A percentile compares a stretch with the other conserved stretches of the same genome.
Conservation (phyloP, 2,113 vertebrate species). For the Orycteropus afer region DNA sequence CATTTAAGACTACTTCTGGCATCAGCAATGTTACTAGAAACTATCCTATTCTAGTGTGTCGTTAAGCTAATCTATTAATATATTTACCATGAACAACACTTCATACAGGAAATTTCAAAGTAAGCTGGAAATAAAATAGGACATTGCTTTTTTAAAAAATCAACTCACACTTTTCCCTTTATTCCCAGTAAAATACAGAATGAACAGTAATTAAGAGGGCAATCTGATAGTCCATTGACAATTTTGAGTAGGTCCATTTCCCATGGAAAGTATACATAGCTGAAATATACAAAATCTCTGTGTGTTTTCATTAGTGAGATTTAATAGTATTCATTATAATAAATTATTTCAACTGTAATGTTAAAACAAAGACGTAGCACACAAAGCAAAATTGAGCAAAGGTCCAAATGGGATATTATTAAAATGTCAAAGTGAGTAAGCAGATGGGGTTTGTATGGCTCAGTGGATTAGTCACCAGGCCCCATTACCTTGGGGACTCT, state of each 20-base stretch:
- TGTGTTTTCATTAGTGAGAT: conserved; percentile 69
- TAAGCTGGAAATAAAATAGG: not conserved
- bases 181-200: not conserved
- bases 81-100: not conserved
- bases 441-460: conserved; percentile 76
- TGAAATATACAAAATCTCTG: conserved; percentile 23
- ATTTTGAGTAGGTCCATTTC: conserved; percentile 42
- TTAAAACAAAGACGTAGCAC: conserved; percentile 74
- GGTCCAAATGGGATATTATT: conserved; percentile 80
- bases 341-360: conserved; percentile 73
- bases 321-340: conserved; percentile 72
- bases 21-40: not conserved
- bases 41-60: not conserved
- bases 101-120: not conserved
- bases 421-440: conserved; percentile 79
- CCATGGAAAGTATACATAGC: not conserved
- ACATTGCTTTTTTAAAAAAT: not conserved
- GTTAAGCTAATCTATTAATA: not conserved
- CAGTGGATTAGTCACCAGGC: conserved; percentile 76
- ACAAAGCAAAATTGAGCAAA: conserved; percentile 76
- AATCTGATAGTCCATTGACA: conserved; percentile 29
- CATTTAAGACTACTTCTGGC: conserved; percentile 40
- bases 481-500: conserved; percentile 72
- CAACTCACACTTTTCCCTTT: not conserved
- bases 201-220: conserved; percentile 40